A percentile compares a stretch with the other conserved stretches of the same genome.
phyloP scores from a whole-genome alignment of 2,797 vertebrate species.

The Macrochelys suwanniensis region DNA sequence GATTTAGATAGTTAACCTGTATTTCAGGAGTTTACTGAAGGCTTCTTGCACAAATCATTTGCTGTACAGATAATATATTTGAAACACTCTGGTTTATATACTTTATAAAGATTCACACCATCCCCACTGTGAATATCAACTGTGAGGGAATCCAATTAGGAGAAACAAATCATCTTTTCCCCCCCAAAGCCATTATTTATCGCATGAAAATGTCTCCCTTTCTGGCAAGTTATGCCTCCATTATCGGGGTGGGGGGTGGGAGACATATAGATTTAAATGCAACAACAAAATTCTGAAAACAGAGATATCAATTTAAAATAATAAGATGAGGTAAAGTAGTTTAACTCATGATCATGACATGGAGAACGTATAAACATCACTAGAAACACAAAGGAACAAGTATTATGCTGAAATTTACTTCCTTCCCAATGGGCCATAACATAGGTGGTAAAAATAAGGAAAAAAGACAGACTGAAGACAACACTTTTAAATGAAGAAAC shows the following conservation, averaged over 20 bases:
- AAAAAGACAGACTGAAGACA: slow-evolving; percentile 61
- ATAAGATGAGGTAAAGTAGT: background rate
- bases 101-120: background rate
- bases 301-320: background rate
- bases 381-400: background rate
- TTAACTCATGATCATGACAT: background rate
- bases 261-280: background rate
- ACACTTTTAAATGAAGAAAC: background rate
- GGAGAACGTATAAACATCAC: background rate
- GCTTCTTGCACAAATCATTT: background rate
- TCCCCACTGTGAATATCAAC: too few relatives aligned
- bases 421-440: slow-evolving; percentile 87
- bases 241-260: too few relatives aligned
- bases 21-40: background rate
- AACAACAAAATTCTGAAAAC: background rate
- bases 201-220: background rate
- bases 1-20: background rate
- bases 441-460: slow-evolving; percentile 80
- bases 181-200: background rate
- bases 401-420: slow-evolving; percentile 75
- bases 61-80: background rate
- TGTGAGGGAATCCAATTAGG: background rate
- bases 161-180: background rate
- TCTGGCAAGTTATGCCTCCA: background rate
- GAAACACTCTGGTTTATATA: background rate